Conservation (phyloP, 2,888 invertebrate genomes). For the Bembecia ichneumoniformis region DNA sequence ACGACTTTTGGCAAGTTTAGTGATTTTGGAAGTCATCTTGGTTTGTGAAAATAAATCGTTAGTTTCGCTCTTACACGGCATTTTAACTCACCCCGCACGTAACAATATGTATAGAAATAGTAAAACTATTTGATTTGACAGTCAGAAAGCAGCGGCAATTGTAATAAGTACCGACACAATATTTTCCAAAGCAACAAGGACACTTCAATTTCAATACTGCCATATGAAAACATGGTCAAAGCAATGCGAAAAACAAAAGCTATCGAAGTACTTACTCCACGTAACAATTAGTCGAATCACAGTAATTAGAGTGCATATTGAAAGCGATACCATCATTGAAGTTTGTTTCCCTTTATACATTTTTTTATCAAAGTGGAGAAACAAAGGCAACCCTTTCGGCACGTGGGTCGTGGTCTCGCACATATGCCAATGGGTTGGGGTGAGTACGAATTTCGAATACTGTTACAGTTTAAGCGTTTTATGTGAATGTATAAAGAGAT, state of each 20-base stretch:
- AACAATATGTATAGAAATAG: too few relatives aligned
- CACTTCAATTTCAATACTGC: slow-evolving; percentile 55
- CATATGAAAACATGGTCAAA: slow-evolving; percentile 61
- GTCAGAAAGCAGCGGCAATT: neutral
- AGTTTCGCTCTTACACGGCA: too few relatives aligned
- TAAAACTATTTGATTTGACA: neutral
- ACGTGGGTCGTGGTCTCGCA: slow-evolving; percentile 31
- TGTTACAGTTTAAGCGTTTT: neutral
- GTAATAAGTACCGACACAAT: neutral
- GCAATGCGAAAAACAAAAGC: slow-evolving; percentile 54
- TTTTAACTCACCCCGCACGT: too few relatives aligned
- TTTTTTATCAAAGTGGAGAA: slow-evolving; percentile 38
- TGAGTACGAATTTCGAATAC: slow-evolving; percentile 1
- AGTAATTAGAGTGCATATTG: slow-evolving; percentile 59
- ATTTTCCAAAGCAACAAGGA: slow-evolving; percentile 20
- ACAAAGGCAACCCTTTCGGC: slow-evolving; percentile 60
- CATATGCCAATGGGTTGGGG: slow-evolving; percentile 43
- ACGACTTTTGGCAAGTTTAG: too few relatives aligned
- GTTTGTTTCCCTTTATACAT: slow-evolving; percentile 25
- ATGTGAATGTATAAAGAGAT: slow-evolving; percentile 9
- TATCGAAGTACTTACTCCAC: slow-evolving; percentile 35
- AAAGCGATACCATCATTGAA: slow-evolving; percentile 62
- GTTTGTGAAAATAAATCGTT: too few relatives aligned
- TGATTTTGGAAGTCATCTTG: too few relatives aligned
- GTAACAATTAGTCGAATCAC: slow-evolving; percentile 64